Conservation (phyloP, 2,113 vertebrate species). For the Rostratula benghalensis region DNA sequence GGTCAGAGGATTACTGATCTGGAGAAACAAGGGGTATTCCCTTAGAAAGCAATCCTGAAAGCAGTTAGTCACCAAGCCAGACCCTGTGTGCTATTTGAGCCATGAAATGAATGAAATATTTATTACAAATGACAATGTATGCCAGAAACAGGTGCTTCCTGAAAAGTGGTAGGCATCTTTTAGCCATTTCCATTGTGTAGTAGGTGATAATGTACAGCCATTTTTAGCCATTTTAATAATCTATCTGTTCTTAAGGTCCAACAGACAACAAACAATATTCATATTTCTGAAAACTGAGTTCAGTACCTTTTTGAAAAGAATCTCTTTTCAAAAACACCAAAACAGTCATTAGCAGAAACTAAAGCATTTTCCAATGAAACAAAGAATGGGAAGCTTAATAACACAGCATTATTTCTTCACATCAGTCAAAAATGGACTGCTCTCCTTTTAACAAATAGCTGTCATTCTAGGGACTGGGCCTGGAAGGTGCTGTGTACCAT, state of each 20-base stretch:
- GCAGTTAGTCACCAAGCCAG: not conserved
- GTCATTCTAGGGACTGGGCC: not conserved
- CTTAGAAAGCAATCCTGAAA: not conserved
- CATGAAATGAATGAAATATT: not conserved
- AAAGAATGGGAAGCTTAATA: not conserved
- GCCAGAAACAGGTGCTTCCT: not conserved
- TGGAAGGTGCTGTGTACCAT: not conserved
- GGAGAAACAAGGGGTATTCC: not conserved
- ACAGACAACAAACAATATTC: not conserved
- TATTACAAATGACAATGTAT: not conserved
- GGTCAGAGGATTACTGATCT: not conserved
- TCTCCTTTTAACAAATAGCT: not conserved
- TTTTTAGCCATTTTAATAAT: not conserved
- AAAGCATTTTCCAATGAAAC: not conserved
- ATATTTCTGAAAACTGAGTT: not conserved
- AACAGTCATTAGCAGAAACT: not conserved
- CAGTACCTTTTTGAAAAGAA: not conserved
- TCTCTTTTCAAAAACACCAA: not conserved
- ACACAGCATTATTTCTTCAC: not conserved
- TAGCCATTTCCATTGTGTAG: not conserved
- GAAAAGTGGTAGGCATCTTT: not conserved
- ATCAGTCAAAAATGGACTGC: not conserved
- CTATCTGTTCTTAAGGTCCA: not conserved
- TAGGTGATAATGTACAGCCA: fast-evolving
- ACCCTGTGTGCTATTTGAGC: not conserved